A percentile compares a stretch with the other conserved stretches of the same genome.
Evolutionary conservation across 2,888 invertebrate genomes (phyloP).

Genomic region (Lycophotia porphyrea): DNA sequence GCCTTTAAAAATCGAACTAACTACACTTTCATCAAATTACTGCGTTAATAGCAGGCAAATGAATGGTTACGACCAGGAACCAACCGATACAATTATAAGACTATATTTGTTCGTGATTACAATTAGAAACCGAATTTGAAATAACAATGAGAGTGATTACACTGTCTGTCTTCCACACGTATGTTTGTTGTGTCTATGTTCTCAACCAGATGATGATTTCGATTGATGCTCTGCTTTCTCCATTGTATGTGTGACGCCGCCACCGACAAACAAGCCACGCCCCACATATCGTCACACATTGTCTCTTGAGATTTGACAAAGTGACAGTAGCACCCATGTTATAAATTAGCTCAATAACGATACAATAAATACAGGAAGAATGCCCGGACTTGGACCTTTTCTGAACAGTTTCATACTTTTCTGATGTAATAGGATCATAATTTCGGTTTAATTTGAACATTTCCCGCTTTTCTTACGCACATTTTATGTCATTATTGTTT

Average conservation of each 20-base stretch:
- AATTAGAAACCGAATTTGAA: constrained; percentile 49
- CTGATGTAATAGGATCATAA: constrained; percentile 24
- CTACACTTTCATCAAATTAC: constrained; percentile 39
- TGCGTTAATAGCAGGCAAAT: constrained; percentile 31
- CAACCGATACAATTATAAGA: constrained; percentile 23
- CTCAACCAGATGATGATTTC: constrained; percentile 68
- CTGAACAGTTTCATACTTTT: constrained; percentile 24
- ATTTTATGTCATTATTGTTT: constrained; percentile 29
- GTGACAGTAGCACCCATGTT: constrained; percentile 20
- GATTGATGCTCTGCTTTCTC: constrained; percentile 73
- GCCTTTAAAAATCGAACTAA: constrained; percentile 15
- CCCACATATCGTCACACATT: constrained; percentile 62
- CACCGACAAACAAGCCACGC: constrained; percentile 57
- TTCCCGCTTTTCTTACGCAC: constrained; percentile 28
- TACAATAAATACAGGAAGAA: constrained; percentile 11
- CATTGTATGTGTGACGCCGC: constrained; percentile 69
- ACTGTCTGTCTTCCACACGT: constrained; percentile 36
- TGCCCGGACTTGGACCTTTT: background rate
- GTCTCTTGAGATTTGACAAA: constrained; percentile 54
- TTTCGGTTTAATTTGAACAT: constrained; percentile 29
- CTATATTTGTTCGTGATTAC: constrained; percentile 31
- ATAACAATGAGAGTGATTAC: constrained; percentile 46
- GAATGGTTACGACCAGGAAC: constrained; percentile 33
- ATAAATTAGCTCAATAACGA: constrained; percentile 18
- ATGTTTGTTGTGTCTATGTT: constrained; percentile 57